Base-by-base conservation (phyloP, 2,888 invertebrate genomes). In the Ernsta delagoae region DNA sequence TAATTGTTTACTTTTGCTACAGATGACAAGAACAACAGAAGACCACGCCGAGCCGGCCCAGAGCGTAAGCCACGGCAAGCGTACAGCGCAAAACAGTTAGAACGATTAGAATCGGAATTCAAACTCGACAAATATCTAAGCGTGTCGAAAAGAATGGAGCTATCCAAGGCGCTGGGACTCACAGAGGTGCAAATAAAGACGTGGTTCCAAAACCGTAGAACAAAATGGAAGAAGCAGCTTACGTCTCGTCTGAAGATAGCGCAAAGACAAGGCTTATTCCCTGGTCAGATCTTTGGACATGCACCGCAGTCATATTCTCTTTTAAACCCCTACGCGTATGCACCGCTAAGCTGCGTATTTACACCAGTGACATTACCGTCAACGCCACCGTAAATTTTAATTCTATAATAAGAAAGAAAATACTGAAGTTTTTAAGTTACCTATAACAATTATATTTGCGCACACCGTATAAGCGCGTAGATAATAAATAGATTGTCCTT, bases 151-250 rank as follows among this genome's bases (percentile, higher is more conserved):
- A 94, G 99, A 65, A 97, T 98, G 96, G 98, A 99, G 78, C 93
- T 99, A 4, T 98, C 98, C 0, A 97, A 98, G 85, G 96, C 96
- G 0, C 88, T 99, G 43, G 97, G 96, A 75, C 94, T 99, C 57
- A 98, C 98, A 0, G 98, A 99, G 90, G 98, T 98, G 0, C 98
- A 99, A 90, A 98, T 99, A 75, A 99, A 99, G 86, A 98, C 98
- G 0, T 98, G 98, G 98, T 98, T 98, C 84, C 98, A 98, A 88
- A 98, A 99, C 84, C 94, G 99, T 70, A 94, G 99, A 72, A 99
- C 99, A 0, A 99, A 99, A 85, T 99, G 98, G 98, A 98, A 99
- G 90, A 99, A 99, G 80, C 99, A 99, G 82, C 90, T 99, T 79
- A 98, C 98, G 0, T 97, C 98, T 0, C 93, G 98, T 3, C 88